Conservation (phyloP, 2,797 vertebrate species). For the Mycteria americana region DNA sequence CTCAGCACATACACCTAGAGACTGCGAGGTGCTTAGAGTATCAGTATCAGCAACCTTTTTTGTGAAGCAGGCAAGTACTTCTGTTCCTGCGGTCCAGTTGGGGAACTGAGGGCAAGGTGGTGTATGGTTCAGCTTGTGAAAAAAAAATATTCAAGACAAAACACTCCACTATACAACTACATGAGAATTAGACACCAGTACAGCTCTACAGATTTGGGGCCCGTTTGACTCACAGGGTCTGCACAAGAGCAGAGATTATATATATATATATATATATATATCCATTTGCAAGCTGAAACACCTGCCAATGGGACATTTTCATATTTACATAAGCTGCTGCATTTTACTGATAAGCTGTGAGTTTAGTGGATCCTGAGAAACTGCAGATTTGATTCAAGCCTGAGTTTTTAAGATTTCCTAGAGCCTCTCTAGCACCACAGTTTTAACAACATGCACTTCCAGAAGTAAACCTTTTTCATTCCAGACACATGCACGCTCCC, state of each 20-base stretch:
- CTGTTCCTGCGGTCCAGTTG: neutral
- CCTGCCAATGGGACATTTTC: neutral
- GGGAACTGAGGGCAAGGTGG: rapidly evolving
- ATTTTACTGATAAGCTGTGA: neutral
- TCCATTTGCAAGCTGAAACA: neutral
- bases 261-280: too few relatives aligned
- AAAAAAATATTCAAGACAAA: neutral
- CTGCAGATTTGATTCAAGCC: neutral
- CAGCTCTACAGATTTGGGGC: neutral
- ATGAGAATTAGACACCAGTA: neutral
- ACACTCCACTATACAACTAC: neutral
- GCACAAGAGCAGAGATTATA: neutral
- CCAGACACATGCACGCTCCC: neutral
- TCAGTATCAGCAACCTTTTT: neutral
- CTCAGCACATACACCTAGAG: rapidly evolving
- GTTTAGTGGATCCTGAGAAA: neutral
- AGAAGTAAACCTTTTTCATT: slow-evolving; percentile 12
- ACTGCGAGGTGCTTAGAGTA: neutral
- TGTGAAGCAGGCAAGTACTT: neutral
- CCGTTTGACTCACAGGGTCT: rapidly evolving
- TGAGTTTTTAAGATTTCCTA: neutral
- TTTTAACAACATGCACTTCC: neutral
- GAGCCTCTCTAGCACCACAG: neutral
- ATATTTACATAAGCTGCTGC: neutral
- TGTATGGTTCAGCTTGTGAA: rapidly evolving